Conservation (phyloP, 2,888 invertebrate genomes). For the Zeuzera pyrina region DNA sequence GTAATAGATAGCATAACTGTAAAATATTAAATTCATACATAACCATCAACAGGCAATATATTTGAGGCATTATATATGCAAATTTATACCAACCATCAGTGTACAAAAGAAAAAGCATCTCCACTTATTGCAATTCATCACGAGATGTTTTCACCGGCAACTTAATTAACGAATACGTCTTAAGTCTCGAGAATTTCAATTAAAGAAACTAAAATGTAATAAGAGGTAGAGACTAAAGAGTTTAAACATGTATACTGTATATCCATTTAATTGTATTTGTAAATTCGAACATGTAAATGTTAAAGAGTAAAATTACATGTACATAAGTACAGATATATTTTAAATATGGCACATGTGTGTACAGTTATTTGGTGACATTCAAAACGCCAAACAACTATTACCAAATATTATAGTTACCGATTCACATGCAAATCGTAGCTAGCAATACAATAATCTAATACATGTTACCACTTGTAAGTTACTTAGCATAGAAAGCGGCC, state of each 20-base stretch:
- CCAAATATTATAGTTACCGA: constrained; percentile 19
- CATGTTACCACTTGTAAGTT: constrained; percentile 26
- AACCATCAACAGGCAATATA: constrained; percentile 41
- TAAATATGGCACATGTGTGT: no score
- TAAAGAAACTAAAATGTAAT: constrained; percentile 65
- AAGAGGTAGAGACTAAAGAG: no score
- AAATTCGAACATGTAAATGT: no score
- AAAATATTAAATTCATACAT: constrained; percentile 54
- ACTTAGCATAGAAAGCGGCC: constrained; percentile 51
- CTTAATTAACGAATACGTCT: constrained; percentile 52
- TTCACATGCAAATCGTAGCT: constrained; percentile 35
- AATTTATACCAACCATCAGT: constrained; percentile 45
- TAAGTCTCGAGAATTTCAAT: no score
- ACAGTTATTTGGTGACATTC: constrained; percentile 17
- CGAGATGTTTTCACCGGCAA: constrained; percentile 44
- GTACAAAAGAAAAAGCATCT: constrained; percentile 35
- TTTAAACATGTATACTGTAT: no score
- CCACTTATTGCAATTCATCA: constrained; percentile 58
- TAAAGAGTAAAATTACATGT: no score
- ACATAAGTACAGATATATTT: no score
- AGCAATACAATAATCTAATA: constrained; percentile 28
- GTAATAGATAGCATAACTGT: no score
- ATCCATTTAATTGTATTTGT: no score
- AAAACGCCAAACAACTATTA: constrained; percentile 29
- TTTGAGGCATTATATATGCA: constrained; percentile 58